Percentiles rank a stretch among this genome's conserved stretches.
phyloP scores from a whole-genome alignment of 2,797 vertebrate genomes.

The Pitangus sulphuratus region DNA sequence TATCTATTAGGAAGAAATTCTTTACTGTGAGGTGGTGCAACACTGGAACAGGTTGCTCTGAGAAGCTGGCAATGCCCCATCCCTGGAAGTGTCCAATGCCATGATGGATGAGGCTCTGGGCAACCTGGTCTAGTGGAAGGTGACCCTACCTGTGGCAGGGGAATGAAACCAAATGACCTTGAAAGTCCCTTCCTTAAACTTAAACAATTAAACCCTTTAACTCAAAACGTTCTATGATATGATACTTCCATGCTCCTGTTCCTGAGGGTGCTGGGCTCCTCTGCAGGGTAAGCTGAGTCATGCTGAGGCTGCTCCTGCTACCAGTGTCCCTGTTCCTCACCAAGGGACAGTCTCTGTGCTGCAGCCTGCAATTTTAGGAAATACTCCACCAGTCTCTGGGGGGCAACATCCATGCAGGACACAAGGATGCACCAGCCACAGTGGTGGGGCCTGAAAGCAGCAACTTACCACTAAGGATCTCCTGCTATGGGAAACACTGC shows the following conservation, averaged over 20 bases:
- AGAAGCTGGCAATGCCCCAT: not conserved
- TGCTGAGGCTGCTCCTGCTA: not conserved
- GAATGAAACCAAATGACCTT: not conserved
- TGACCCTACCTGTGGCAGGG: not conserved
- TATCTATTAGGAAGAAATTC: not conserved
- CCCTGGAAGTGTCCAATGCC: not conserved
- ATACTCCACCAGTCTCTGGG: not conserved
- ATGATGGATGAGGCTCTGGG: not conserved
- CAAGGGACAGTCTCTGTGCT: not conserved
- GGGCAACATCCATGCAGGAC: accelerated
- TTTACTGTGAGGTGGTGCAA: not conserved
- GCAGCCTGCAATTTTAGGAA: not conserved
- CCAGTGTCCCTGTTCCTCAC: not conserved
- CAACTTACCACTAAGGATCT: accelerated
- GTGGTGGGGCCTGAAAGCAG: not conserved
- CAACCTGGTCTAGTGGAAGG: not conserved
- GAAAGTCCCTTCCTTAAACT: not conserved
- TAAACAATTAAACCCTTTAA: not conserved
- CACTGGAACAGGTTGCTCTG: not conserved
- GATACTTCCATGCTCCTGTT: accelerated
- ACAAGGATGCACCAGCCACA: accelerated
- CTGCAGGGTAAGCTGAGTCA: not conserved
- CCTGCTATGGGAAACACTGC: accelerated
- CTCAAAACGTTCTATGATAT: not conserved
- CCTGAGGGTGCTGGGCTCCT: not conserved